Evolutionary conservation across 64 coral and sea anemone genomes (phyloP).

Genomic region (Porites lutea): DNA sequence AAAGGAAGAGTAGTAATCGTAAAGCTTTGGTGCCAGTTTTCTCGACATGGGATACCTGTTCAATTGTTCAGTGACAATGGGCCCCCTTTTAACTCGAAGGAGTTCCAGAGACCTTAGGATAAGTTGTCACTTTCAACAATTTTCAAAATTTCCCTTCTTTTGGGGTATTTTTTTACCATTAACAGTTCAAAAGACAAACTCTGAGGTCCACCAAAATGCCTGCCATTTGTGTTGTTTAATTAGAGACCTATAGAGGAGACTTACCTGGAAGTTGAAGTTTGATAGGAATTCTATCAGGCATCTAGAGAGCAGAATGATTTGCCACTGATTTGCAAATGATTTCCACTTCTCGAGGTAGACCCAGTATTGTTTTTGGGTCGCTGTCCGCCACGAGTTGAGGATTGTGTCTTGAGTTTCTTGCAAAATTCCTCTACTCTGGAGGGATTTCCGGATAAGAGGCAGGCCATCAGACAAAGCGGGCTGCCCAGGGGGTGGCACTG

Average conservation of each 20-base stretch:
- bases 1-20: slow-evolving; percentile 1
- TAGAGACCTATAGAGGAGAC: too few relatives aligned
- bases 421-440: slow-evolving; percentile 5
- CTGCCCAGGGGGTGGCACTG: slow-evolving; percentile 21
- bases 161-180: too few relatives aligned
- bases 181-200: too few relatives aligned
- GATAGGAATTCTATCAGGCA: too few relatives aligned
- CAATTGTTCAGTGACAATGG: slow-evolving; percentile 27
- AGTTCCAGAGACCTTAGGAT: too few relatives aligned
- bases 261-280: too few relatives aligned
- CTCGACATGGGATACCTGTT: slow-evolving; percentile 27
- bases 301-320: too few relatives aligned
- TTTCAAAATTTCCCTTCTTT: too few relatives aligned
- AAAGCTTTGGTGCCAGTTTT: slow-evolving; percentile 12
- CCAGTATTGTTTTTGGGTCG: background rate
- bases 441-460: too few relatives aligned
- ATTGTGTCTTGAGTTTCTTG: slow-evolving; percentile 31
- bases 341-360: slow-evolving; percentile 12
- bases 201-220: too few relatives aligned
- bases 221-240: too few relatives aligned
- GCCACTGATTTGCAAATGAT: background rate
- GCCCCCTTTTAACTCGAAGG: background rate
- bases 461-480: slow-evolving; percentile 35
- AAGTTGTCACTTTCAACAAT: too few relatives aligned
- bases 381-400: background rate